Evolutionary conservation across 2,888 invertebrate genomes (phyloP).

Genomic region (Caenorhabditis zanzibari): DNA sequence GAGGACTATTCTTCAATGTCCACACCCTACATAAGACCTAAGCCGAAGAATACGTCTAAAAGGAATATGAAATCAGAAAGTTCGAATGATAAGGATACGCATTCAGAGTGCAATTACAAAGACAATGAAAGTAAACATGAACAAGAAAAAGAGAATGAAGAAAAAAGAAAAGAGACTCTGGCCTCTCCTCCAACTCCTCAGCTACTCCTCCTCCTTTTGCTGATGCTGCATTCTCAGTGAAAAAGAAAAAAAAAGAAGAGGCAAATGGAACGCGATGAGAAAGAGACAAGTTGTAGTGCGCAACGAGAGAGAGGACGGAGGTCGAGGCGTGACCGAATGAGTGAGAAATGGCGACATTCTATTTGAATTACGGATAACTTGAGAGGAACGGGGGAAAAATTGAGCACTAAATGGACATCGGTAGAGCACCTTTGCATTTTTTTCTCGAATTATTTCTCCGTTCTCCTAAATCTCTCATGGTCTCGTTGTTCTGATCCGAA

Average conservation of each 20-base stretch:
- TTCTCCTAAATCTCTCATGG: background rate
- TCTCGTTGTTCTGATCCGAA: background rate
- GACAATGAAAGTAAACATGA: conserved; percentile 58
- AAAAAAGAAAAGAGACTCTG: conserved; percentile 20
- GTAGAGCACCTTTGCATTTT: conserved; percentile 56
- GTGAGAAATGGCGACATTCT: conserved; percentile 60
- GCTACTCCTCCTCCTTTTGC: conserved; percentile 27
- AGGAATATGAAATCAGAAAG: background rate
- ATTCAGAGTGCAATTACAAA: conserved; percentile 29
- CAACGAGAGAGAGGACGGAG: conserved; percentile 45
- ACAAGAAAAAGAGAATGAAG: conserved; percentile 33
- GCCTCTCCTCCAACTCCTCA: conserved; percentile 8
- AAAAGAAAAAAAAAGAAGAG: conserved; percentile 33
- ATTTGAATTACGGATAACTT: conserved; percentile 58
- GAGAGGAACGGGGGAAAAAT: conserved; percentile 12
- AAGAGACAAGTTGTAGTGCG: conserved; percentile 57
- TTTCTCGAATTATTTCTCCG: background rate
- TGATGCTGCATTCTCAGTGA: conserved; percentile 39
- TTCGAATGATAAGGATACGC: conserved; percentile 31
- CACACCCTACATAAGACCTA: too few species aligned
- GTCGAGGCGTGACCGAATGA: conserved; percentile 64
- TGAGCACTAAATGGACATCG: conserved; percentile 14
- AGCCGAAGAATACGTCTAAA: background rate
- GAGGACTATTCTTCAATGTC: background rate
- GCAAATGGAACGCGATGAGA: conserved; percentile 52